phyloP scores from a whole-genome alignment of 2,113 vertebrate genomes.

The Heterotilapia buettikoferi region DNA sequence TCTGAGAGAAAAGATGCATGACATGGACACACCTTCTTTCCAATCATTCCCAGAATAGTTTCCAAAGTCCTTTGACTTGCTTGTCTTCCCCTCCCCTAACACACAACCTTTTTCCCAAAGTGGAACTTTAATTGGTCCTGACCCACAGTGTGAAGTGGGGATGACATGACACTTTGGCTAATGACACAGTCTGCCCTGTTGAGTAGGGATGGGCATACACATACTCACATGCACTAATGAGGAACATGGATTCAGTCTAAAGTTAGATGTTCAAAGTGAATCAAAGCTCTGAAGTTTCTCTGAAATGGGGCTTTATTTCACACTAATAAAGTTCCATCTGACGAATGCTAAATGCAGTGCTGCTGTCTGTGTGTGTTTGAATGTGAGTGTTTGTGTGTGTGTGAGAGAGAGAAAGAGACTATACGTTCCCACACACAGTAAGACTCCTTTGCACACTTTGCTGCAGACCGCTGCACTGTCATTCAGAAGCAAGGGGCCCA shows the following conservation, averaged over 20 bases:
- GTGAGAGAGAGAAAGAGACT: not conserved
- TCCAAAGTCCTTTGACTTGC: not conserved
- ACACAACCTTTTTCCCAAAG: slow-evolving; percentile 13
- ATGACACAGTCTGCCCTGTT: slow-evolving; percentile 32
- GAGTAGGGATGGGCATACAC: not conserved
- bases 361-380: not conserved
- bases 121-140: slow-evolving; percentile 47
- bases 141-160: not conserved
- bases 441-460: not conserved
- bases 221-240: slow-evolving; percentile 26
- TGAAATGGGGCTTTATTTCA: not conserved
- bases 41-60: not conserved
- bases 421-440: not conserved
- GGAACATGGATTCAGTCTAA: slow-evolving; percentile 20
- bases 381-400: fast-evolving
- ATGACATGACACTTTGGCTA: slow-evolving; percentile 48
- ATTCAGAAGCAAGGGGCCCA: not conserved
- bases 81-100: not conserved
- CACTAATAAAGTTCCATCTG: not conserved
- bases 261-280: not conserved
- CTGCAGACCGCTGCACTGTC: not conserved
- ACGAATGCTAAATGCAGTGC: not conserved
- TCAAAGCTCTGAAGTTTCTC: not conserved
- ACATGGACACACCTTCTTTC: not conserved
- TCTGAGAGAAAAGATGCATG: not conserved